Conservation (phyloP, 2,888 invertebrate species). For the Amphimallon solstitiale region DNA sequence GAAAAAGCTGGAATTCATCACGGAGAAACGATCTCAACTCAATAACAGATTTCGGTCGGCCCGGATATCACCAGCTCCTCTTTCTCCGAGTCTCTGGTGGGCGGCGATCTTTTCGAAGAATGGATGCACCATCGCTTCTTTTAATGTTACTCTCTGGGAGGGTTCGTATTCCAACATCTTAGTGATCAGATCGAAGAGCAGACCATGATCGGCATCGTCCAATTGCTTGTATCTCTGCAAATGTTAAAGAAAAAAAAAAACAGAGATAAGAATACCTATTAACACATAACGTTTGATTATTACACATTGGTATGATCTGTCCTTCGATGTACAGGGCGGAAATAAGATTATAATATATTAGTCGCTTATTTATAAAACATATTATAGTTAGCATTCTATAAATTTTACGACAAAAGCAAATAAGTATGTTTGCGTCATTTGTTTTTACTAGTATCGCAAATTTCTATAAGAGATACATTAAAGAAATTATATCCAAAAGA, state of each 20-base stretch:
- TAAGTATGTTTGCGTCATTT: no score
- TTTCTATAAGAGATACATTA: no score
- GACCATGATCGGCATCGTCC: conserved; percentile 90
- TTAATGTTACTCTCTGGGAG: conserved; percentile 84
- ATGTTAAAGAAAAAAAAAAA: conserved; percentile 9
- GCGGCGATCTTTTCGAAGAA: conserved; percentile 90
- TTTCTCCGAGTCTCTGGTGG: conserved; percentile 77
- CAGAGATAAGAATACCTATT: conserved; percentile 1
- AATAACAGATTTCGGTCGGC: conserved; percentile 77
- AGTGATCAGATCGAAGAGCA: conserved; percentile 93
- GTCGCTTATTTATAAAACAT: no score
- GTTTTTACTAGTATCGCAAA: no score
- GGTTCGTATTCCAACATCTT: conserved; percentile 99
- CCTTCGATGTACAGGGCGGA: no score
- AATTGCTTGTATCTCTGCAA: conserved; percentile 87
- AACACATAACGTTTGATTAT: no score
- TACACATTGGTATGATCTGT: no score
- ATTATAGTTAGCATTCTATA: no score
- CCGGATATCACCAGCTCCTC: conserved; percentile 65
- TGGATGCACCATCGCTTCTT: conserved; percentile 89
- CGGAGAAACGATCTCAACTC: conserved; percentile 67
- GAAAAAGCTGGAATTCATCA: neutral
- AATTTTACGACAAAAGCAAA: no score
- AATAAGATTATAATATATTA: no score
- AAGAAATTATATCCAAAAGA: no score